phyloP scores from a whole-genome alignment of 2,888 invertebrate species.

The Drosophila nigricruria region DNA sequence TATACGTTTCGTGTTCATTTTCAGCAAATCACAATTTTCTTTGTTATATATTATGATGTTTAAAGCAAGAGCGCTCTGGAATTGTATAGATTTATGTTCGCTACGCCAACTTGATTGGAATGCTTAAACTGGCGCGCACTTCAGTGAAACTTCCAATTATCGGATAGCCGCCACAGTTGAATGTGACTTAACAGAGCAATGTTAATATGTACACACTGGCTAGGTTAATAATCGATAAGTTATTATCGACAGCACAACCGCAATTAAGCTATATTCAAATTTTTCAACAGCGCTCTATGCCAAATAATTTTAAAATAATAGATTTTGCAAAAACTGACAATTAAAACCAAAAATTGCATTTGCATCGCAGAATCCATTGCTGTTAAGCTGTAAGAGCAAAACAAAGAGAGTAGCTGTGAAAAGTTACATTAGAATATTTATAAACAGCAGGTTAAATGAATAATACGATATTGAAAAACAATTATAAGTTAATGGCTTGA shows the following conservation, averaged over 20 bases:
- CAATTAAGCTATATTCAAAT: no score
- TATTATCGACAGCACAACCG: no score
- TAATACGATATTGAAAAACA: no score
- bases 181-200: neutral
- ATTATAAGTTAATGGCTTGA: neutral
- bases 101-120: neutral
- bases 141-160: neutral
- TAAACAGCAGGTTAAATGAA: no score
- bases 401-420: no score
- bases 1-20: neutral
- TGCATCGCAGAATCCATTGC: no score
- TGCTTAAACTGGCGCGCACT: neutral
- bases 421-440: no score
- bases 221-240: neutral
- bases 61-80: neutral
- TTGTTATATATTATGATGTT: neutral
- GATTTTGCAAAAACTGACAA: no score
- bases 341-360: no score
- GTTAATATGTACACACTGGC: slow-evolving; percentile 24
- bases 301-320: no score
- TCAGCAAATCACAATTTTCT: neutral
- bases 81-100: neutral
- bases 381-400: no score
- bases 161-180: neutral
- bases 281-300: no score